These are phyloP conservation scores for Pachliopta kotzebuea DNA, from an alignment of 2,888 invertebrate genomes.

Conservation along the genomic window DNA sequence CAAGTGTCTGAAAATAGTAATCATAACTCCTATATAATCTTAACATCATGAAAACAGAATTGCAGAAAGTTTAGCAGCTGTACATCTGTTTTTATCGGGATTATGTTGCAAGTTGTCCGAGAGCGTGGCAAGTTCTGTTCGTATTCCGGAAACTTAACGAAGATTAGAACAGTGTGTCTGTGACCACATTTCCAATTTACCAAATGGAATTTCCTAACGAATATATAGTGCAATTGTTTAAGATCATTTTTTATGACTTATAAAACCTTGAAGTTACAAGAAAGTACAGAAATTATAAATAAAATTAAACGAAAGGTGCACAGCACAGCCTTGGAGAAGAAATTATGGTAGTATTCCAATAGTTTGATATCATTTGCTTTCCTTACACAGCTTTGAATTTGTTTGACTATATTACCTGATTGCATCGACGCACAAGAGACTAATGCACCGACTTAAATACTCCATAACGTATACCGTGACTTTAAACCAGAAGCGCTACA, in stretches of 20 bases:
- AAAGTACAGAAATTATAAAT: too few relatives aligned
- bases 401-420: too few relatives aligned
- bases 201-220: slow-evolving; percentile 12
- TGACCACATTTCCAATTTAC: slow-evolving; percentile 21
- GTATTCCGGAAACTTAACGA: slow-evolving; percentile 9
- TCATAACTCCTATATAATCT: background rate
- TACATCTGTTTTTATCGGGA: slow-evolving; percentile 5
- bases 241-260: background rate
- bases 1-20: background rate
- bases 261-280: too few relatives aligned
- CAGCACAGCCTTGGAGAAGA: too few relatives aligned
- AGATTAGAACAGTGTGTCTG: slow-evolving; percentile 21
- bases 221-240: background rate
- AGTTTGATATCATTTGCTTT: too few relatives aligned
- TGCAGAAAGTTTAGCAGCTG: background rate
- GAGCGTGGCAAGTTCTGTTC: slow-evolving; percentile 7
- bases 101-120: background rate
- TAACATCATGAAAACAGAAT: background rate
- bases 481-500: too few relatives aligned
- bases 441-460: too few relatives aligned
- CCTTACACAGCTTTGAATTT: too few relatives aligned
- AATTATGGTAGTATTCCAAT: too few relatives aligned
- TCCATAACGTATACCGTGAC: too few relatives aligned
- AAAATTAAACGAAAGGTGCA: too few relatives aligned
- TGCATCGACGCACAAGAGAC: too few relatives aligned